These are phyloP conservation scores for Mesocricetus auratus DNA, from an alignment of 2,113 vertebrate genomes.

Conservation along the genomic window DNA sequence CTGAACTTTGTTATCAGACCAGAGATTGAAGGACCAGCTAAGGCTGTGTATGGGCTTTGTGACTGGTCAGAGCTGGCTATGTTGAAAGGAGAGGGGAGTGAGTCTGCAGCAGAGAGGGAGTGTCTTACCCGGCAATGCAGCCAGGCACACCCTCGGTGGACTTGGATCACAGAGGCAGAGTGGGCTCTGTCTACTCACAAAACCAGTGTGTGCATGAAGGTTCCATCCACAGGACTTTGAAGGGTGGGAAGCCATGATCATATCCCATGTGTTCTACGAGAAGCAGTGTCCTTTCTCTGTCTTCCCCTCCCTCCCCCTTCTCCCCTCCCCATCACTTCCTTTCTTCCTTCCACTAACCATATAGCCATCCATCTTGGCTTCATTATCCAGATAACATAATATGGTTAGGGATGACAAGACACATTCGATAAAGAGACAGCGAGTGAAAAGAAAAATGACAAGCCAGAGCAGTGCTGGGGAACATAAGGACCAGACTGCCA, in stretches of 20 bases:
- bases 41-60: no score
- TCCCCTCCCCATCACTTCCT: rapidly evolving
- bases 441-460: not conserved
- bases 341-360: not conserved
- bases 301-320: rapidly evolving
- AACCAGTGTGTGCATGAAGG: not conserved
- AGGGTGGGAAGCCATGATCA: not conserved
- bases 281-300: not conserved
- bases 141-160: rapidly evolving
- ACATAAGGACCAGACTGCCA: rapidly evolving
- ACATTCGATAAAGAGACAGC: rapidly evolving
- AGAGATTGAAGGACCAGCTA: not conserved
- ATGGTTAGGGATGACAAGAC: not conserved
- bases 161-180: not conserved
- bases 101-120: no score
- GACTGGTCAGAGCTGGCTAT: not conserved
- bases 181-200: not conserved
- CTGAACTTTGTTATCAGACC: not conserved
- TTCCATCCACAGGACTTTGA: not conserved
- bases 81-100: not conserved
- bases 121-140: not conserved
- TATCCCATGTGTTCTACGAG: not conserved
- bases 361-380: not conserved
- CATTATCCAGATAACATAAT: not conserved
- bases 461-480: not conserved